phyloP scores from a whole-genome alignment of 1,140 invertebrate species.

The Dolichoris vasculosae region DNA sequence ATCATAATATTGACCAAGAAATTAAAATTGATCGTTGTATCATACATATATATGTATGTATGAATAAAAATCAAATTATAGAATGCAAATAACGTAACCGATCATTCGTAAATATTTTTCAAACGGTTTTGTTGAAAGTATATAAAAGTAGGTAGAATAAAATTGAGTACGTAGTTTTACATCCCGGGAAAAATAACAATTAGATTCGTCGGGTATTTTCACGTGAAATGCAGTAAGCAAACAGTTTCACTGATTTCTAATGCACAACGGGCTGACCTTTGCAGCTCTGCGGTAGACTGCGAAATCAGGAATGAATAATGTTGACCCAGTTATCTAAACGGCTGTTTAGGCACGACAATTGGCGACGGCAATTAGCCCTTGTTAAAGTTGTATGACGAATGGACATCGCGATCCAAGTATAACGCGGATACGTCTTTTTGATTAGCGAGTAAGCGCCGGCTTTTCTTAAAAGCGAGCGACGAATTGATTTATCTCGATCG shows the following conservation, averaged over 20 bases:
- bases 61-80: no score
- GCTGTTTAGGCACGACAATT: not conserved
- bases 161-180: no score
- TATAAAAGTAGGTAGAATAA: no score
- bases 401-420: not conserved
- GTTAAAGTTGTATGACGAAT: slow-evolving; percentile 39
- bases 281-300: not conserved
- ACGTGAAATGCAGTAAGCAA: no score
- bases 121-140: no score
- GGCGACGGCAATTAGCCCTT: slow-evolving; percentile 37
- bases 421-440: not conserved
- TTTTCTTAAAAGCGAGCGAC: slow-evolving; percentile 24
- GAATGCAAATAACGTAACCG: no score
- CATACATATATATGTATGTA: no score
- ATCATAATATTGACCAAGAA: no score
- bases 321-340: slow-evolving; percentile 31
- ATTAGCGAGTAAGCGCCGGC: not conserved
- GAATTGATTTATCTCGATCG: slow-evolving; percentile 37
- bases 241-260: not conserved
- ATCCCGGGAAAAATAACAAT: no score
- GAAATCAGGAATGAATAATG: slow-evolving; percentile 38
- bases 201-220: not conserved
- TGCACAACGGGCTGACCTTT: not conserved
- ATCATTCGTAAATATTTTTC: no score
- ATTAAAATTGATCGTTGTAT: no score